These are phyloP conservation scores for Sicus ferrugineus DNA, from an alignment of 2,888 invertebrate genomes.

Conservation along the genomic window DNA sequence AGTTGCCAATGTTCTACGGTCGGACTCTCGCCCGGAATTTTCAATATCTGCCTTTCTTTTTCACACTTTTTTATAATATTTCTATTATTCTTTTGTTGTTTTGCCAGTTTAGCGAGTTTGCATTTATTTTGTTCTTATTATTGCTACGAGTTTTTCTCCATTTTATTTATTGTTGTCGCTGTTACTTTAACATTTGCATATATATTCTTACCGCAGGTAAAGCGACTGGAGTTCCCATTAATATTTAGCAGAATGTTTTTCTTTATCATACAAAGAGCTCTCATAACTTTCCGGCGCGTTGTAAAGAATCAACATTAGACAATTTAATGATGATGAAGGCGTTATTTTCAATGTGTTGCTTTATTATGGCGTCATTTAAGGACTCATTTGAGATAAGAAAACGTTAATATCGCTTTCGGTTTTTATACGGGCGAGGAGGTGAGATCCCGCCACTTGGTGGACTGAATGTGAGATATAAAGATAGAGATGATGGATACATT, in stretches of 20 bases:
- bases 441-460: too few relatives aligned
- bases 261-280: conserved; percentile 42
- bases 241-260: conserved; percentile 30
- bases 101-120: not conserved
- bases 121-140: conserved; percentile 30
- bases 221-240: conserved; percentile 49
- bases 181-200: conserved; percentile 49
- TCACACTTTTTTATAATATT: too few relatives aligned
- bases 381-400: too few relatives aligned
- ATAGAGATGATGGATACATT: too few relatives aligned
- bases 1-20: too few relatives aligned
- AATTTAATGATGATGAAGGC: conserved; percentile 41
- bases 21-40: too few relatives aligned
- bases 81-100: conserved; percentile 37
- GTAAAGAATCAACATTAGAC: conserved; percentile 41
- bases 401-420: too few relatives aligned
- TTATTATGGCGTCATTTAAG: too few relatives aligned
- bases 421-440: too few relatives aligned
- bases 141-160: conserved; percentile 22
- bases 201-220: conserved; percentile 53
- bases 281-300: conserved; percentile 46
- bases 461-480: too few relatives aligned
- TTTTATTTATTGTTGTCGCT: conserved; percentile 26
- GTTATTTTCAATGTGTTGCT: conserved; percentile 41
- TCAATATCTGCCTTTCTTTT: too few relatives aligned